phyloP scores from a whole-genome alignment of 2,113 vertebrate species.

The Callorhinus ursinus region DNA sequence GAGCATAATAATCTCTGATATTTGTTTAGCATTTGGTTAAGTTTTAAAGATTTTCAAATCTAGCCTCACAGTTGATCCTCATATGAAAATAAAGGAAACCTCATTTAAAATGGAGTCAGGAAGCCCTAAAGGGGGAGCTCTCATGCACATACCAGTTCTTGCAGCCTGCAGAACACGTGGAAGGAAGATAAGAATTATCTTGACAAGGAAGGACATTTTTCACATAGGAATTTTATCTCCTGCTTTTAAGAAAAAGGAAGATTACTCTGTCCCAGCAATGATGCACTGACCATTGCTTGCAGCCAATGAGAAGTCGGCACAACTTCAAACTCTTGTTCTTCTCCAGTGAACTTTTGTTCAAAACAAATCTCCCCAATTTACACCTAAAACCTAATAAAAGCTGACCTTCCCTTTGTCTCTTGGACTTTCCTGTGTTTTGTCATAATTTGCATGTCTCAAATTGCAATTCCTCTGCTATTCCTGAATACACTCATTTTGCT shows the following conservation, averaged over 20 bases:
- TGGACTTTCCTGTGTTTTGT: background rate
- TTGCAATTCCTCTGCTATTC: background rate
- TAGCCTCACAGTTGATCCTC: background rate
- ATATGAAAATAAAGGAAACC: background rate
- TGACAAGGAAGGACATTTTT: background rate
- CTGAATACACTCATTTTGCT: background rate
- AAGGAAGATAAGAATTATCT: background rate
- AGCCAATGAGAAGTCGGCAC: background rate
- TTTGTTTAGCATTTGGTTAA: conserved; percentile 10
- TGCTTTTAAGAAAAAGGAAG: background rate
- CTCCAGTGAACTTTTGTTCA: background rate
- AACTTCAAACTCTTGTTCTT: background rate
- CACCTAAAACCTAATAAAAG: background rate
- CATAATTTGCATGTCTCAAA: background rate
- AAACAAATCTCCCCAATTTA: background rate
- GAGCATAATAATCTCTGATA: background rate
- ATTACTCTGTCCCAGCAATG: background rate
- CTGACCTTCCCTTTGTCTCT: background rate
- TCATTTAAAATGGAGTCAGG: background rate
- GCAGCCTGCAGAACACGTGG: background rate
- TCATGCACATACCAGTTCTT: background rate
- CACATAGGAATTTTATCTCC: background rate
- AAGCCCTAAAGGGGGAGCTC: background rate
- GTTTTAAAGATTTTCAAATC: background rate
- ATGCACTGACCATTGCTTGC: background rate